phyloP scores from a whole-genome alignment of 35 echinoderm and acorn worm species.

The Ophiothrix spiculata region DNA sequence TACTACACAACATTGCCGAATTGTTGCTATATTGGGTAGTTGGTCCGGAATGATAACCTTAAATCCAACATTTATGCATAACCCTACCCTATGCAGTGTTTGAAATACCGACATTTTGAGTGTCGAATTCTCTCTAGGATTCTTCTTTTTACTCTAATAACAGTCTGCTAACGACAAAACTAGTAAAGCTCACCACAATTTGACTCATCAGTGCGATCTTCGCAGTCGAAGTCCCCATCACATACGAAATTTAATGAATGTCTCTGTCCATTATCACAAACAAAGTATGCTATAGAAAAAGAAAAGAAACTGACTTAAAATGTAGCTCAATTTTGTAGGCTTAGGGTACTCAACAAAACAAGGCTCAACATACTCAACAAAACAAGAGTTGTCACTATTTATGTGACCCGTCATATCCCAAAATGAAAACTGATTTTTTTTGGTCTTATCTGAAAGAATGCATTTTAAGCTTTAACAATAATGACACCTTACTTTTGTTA shows the following conservation, averaged over 20 bases:
- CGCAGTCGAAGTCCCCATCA: conserved; percentile 27
- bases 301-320: neutral
- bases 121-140: neutral
- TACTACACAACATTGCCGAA: neutral
- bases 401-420: too few species aligned
- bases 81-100: neutral
- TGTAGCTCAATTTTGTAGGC: neutral
- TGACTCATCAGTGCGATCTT: neutral
- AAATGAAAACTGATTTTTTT: neutral
- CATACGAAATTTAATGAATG: conserved; percentile 1
- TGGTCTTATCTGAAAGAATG: neutral
- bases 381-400: too few species aligned
- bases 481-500: neutral
- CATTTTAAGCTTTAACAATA: neutral
- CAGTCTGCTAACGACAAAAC: too few species aligned
- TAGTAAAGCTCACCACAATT: neutral
- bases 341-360: neutral
- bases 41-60: neutral
- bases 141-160: neutral
- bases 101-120: neutral
- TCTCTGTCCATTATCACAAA: conserved; percentile 4
- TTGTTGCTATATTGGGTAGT: neutral
- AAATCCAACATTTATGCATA: neutral
- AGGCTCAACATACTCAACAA: neutral
- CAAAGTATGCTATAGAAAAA: conserved; percentile 16